Base-by-base conservation (phyloP, 2,888 invertebrate species). In the Calameuta filiformis region DNA sequence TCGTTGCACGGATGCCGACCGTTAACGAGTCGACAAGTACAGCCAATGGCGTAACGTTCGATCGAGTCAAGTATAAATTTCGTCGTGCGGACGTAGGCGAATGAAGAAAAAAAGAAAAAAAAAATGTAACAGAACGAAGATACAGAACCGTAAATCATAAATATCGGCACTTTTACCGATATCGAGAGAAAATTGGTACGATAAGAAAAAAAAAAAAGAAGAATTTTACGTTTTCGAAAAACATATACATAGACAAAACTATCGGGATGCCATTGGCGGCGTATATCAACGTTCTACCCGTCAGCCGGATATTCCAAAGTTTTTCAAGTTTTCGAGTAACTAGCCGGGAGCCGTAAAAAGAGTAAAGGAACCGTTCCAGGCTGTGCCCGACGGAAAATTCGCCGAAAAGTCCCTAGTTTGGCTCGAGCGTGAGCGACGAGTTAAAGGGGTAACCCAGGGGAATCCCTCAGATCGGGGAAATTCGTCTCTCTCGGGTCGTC, bases 1-100 rank as follows among this genome's bases (percentile, higher is more conserved):
- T 30, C 71, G 71, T 31, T 56, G 23, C 40, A 56, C 83, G 83
- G 83, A 78, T 81, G 83, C 79, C 76, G 80, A 37, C 35, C 71
- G 68, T 75, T 35, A 69, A 77, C 30, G 77, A 79, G 79, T 81
- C 80, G 74, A 34, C 33, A n/a, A 74, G 11, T 74, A 35, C 30
- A n/a, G 30, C 23, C 71, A 40, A 69, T 69, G 79, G 81, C 80
- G 76, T 83, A 56, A 6, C 33, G 40, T 23, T 23, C 40, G 40
- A 56, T 56, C 40, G 23, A 56, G 40, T 23, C 40, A 56, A 56
- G 23, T 56, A 56, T 9, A 56, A 56, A 56, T 56, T 56, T 56
- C 40, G 15, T 40, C 1, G 1, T 1, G 2, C 15, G 6, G 15
- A 15, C 6, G 12, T 0, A 2, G 1, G 0, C 40, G 15, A 40